Percentiles rank a stretch among this genome's conserved stretches.
Conservation (phyloP, 2,113 vertebrate genomes). For the Malaclemys terrapin region DNA sequence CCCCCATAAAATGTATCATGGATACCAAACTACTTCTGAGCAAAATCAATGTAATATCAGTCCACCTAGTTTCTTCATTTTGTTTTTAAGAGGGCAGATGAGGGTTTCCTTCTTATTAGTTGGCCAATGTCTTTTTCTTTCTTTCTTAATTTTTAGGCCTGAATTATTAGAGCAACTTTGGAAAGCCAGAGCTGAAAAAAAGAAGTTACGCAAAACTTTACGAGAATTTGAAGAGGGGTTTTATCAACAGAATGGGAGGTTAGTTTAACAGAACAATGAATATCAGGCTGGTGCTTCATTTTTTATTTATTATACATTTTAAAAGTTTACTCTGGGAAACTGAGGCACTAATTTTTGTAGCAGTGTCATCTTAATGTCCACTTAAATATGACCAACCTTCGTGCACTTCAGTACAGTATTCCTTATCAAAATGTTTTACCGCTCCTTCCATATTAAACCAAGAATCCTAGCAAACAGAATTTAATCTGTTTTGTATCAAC, state of each 20-base stretch:
- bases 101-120: background rate
- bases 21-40: background rate
- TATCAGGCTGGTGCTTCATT: background rate
- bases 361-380: background rate
- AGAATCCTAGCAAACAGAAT: background rate
- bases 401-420: background rate
- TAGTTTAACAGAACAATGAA: constrained; percentile 43
- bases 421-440: background rate
- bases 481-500: background rate
- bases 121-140: constrained; percentile 20
- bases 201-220: constrained; percentile 94
- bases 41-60: background rate
- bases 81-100: background rate
- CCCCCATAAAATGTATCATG: background rate
- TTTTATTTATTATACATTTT: background rate
- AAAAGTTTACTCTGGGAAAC: background rate
- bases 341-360: background rate
- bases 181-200: constrained; percentile 97
- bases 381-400: background rate
- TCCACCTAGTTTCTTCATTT: background rate
- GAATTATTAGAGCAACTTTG: constrained; percentile 98
- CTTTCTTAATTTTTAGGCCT: constrained; percentile 84
- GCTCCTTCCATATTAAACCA: background rate
- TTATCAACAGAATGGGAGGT: constrained; percentile 98
- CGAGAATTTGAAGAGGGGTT: constrained; percentile 96